Evolutionary conservation across 1,140 invertebrate genomes (phyloP), one percentile per base, ranked within the genome.

Genomic region (Ceratoteleas bidentatus): DNA sequence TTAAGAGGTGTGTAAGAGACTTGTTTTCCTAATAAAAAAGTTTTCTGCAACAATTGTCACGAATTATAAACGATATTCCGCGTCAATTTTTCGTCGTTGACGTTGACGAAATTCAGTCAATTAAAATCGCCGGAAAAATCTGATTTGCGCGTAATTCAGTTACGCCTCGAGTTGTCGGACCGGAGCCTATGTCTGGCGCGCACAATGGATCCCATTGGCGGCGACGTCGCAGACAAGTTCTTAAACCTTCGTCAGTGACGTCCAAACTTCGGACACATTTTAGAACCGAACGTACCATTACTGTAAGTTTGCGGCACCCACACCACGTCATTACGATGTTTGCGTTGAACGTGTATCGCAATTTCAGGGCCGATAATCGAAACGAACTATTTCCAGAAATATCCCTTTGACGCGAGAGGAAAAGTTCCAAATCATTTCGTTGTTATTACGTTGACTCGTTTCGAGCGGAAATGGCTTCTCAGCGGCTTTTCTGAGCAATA

Each of bases 241-340:
- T 88, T 88, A 85, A 88, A 87, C 72, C 84, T 69, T 76, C 78
- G 66, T 62, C 72, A 58, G 60, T 79, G 83, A 82, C 87, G 84
- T 87, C 78, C 81, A 86, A 88, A 88, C 86, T 88, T 88, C 72
- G 77, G 76, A 83, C 87, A 85, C 83, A 87, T 86, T 88, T 88
- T 84, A 86, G 76, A 62, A 24, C 1, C 49, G 52, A 57, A 47
- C 54, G 78, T 83, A 84, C 85, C 73, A 85, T 87, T 87, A 88
- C 75, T 75, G 75, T 81, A 82, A 88, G 87, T 86, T 88, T 87
- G 45, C 38, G 56, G 15, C 77, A 33, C 38, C 72, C 57, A 81
- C 81, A 84, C 72, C 85, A 85, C 84, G 85, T 86, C 83, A 86
- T 88, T 85, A 88, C 62, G 72, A 77, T 78, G 81, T 87, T 87